Percentiles rank a stretch among this genome's conserved stretches.
phyloP scores from a whole-genome alignment of 1,140 invertebrate species.

The Lordiphosa collinella region DNA sequence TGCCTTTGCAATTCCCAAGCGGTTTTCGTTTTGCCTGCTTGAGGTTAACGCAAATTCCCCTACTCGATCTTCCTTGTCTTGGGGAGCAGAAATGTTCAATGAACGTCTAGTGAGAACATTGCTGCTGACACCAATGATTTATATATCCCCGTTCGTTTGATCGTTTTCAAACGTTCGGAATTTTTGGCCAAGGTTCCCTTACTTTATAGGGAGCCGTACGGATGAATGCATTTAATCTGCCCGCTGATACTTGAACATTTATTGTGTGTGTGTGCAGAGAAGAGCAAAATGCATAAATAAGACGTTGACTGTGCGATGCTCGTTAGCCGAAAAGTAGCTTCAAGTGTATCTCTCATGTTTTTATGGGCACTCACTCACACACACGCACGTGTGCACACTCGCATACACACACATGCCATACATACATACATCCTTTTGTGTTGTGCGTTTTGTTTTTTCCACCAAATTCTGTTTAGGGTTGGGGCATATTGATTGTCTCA shows the following conservation, averaged over 20 bases:
- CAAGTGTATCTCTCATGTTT: slow-evolving; percentile 56
- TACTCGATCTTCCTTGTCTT: slow-evolving; percentile 65
- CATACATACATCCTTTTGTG: slow-evolving; percentile 29
- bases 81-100: slow-evolving; percentile 73
- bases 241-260: neutral
- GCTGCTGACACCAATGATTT: slow-evolving; percentile 73
- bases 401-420: slow-evolving; percentile 4
- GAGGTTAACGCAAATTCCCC: neutral
- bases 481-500: slow-evolving; percentile 50
- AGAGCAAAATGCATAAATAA: slow-evolving; percentile 43
- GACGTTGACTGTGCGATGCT: slow-evolving; percentile 59
- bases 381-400: slow-evolving; percentile 1
- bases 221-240: slow-evolving; percentile 29
- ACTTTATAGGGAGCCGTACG: slow-evolving; percentile 64
- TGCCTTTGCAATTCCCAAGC: slow-evolving; percentile 48
- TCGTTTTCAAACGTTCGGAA: slow-evolving; percentile 45
- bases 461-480: slow-evolving; percentile 14
- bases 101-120: slow-evolving; percentile 71
- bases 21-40: slow-evolving; percentile 7
- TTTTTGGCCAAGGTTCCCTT: slow-evolving; percentile 64
- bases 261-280: neutral
- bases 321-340: slow-evolving; percentile 68
- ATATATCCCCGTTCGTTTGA: slow-evolving; percentile 47
- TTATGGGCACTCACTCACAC: slow-evolving; percentile 11
- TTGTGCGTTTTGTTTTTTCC: slow-evolving; percentile 15